Evolutionary conservation across 2,888 invertebrate genomes (phyloP), one percentile per base, ranked within the genome.

Genomic region (Spialia ferax): DNA sequence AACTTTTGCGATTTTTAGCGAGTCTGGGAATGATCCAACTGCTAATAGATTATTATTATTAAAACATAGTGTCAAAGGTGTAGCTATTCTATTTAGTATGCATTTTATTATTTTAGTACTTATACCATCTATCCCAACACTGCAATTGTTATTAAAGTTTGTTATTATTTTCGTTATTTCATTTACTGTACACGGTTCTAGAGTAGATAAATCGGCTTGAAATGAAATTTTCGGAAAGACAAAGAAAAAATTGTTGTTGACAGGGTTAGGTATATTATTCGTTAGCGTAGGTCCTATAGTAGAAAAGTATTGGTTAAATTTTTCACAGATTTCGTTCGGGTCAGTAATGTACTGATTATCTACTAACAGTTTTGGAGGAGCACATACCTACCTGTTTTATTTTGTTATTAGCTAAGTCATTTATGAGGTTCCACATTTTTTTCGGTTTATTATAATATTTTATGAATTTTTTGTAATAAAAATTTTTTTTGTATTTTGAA

Each of bases 51-150:
- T 20, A 8, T 62, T 62, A 66, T n/a, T 20, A 8, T 62, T 62
- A 3, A 50, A 22, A 18, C 50, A 62, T 35, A 20, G 8, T 45
- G 50, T 22, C 32, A 62, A 10, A 52, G 0, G 23, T 5, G 15
- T 29, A 32, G 2, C 22, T 62, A 62, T 52, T 22, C 35, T 7
- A 38, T 52, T 38, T 2, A 48, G 32, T 20, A 97, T 88, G 26
- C 65, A 70, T 57, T 68, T 68, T 6, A 70, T 38, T 22, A 29
- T 45, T 63, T 69, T 70, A 10, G 70, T 69, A 15, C 13, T 69
- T 6, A 69, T 69, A 2, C 67, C 63, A 32, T 71, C 71, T 26
- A 65, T 45, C 10, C 68, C 70, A 35, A 20, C n/a, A 29, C 70
- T 68, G 11, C 64, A 57, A 20, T 68, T 68, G 20, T 20, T 15